Evolutionary conservation across 2,797 vertebrate species (phyloP), one percentile per base, ranked within the genome.

Genomic region (Myotis vivesi): DNA sequence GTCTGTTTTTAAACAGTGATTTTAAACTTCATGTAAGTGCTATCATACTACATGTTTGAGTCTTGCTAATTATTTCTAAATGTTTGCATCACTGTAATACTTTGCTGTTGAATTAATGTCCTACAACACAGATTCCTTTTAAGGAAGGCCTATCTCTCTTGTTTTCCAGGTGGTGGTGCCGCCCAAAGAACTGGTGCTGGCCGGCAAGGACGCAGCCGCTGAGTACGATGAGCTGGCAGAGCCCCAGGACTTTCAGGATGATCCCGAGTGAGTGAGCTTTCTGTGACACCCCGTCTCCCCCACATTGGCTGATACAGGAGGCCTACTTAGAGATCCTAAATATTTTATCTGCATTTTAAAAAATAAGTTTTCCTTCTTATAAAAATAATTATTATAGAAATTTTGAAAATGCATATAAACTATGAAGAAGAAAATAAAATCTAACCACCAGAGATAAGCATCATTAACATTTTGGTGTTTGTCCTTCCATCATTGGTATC

Each of bases 201-300:
- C 99, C 57, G 99, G 99, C 94, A 99, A 99, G 97, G 99, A 99
- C 88, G 99, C 99, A 57, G 99, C 99, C 0, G 99, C 99, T 1
- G 99, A 99, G 88, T 99, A 99, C 1, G 99, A 99, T 69, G 99
- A 99, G 95, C 97, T 99, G 98, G 99, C 99, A 53, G 99, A 99
- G 94, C 99, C 99, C 44, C 99, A 99, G 51, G 99, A 99, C 98
- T 99, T 99, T 97, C 99, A 99, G 97, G 99, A 99, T 49, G 99
- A 99, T 96, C 99, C 99, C 85, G 99, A 99, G 99, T 99, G 98
- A 98, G 99, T 98, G 87, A 87, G 4, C 36, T 59, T 30, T 85
- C 44, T 86, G 38, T 85, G 89, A 64, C 3, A 28, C 25, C 62
- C 57, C 3, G 4, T 49, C 33, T 33, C 4, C 8, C 41, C 22